Conservation (phyloP, 2,797 vertebrate species). For the Anniella stebbinsi region DNA sequence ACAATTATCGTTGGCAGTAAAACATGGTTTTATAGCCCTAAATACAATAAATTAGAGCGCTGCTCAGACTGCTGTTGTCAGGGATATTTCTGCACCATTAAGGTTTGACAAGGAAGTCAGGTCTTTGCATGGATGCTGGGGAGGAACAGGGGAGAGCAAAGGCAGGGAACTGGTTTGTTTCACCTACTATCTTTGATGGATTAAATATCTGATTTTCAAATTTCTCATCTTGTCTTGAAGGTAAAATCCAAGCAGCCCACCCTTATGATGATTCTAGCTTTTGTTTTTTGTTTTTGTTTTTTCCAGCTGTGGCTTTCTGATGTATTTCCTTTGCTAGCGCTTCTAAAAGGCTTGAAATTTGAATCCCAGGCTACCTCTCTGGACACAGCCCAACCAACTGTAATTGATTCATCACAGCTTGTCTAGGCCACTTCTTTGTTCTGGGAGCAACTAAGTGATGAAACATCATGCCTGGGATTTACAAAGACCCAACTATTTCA, state of each 20-base stretch:
- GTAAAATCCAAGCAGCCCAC: not conserved
- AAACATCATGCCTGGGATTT: not conserved
- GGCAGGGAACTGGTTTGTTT: constrained; percentile 31
- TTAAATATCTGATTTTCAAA: constrained; percentile 36
- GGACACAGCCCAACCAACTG: not conserved
- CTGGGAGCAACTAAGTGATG: not conserved
- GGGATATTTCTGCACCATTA: constrained; percentile 73
- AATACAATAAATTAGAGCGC: constrained; percentile 66
- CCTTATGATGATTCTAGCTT: not conserved
- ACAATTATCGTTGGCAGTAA: constrained; percentile 72
- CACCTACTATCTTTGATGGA: constrained; percentile 14
- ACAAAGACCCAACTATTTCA: not conserved
- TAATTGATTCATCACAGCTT: not conserved
- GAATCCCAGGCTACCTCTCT: not conserved
- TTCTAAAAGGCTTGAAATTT: constrained; percentile 11
- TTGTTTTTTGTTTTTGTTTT: not conserved
- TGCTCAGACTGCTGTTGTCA: constrained; percentile 52
- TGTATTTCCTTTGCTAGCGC: not conserved
- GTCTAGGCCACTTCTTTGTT: not conserved
- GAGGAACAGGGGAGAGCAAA: not conserved
- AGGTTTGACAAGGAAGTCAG: constrained; percentile 62
- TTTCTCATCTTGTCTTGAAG: not conserved
- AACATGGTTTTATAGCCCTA: constrained; percentile 66
- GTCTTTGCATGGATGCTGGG: constrained; percentile 36
- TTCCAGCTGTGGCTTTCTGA: constrained; percentile 18